Evolutionary conservation across 1,140 invertebrate species (phyloP), one percentile per base, ranked within the genome.

Genomic region (Drosophila rufa): DNA sequence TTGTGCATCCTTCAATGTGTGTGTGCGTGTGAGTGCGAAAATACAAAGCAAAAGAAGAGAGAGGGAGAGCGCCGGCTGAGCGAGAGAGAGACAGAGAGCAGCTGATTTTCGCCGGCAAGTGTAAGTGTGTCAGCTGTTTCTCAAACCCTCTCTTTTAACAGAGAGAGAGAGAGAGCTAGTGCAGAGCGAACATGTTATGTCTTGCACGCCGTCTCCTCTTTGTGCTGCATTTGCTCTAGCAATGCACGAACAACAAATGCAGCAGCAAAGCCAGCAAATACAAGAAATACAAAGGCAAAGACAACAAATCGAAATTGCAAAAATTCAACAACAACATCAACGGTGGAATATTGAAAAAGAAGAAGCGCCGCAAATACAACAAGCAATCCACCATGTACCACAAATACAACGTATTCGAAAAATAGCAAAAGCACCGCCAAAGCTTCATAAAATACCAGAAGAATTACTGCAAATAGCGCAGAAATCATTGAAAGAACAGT

Each of bases 71-170:
- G 47, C 27, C 25, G n/a, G 33, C 17, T 22, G 14, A 25, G 15
- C 30, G 15, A 42, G 50, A 48, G 43, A 65, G 36, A 60, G 60
- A 67, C 42, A 67, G 46, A 71, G 42, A 50, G 83, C 83, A 87
- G 84, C 84, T 87, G 84, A 84, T 89, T 80, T 86, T 85, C 74
- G 85, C 85, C 84, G 84, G 84, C 85, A 84, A 89, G 64, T 76
- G 80, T 69, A 56, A 56, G 53, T 56, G 64, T 76, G 80, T 87
- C 83, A 87, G 83, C 83, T 87, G 83, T 87, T 87, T 60, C 51
- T 30, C 4, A 47, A 30, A 17, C 30, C 27, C 36, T 56, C 53
- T 22, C 36, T 40, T 22, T 40, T 47, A 17, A 17, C 22, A 53
- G 47, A 17, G 33, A 42, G 25, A 65, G 59, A 42, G 19, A 30